phyloP scores from a whole-genome alignment of 2,888 invertebrate species.

The Campopleginae sp. region DNA sequence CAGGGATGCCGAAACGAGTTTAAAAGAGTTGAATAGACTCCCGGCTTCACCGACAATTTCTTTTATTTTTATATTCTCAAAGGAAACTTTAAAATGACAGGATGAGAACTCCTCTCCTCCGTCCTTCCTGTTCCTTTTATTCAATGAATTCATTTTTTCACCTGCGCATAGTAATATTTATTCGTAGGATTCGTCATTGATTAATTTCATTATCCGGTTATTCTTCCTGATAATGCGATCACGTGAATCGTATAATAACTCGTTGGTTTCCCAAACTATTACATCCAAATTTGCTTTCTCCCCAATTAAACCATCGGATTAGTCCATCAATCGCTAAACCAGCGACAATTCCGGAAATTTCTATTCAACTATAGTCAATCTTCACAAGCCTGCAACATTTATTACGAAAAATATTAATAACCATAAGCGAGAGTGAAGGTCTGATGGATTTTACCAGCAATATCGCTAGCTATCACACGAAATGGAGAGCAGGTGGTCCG shows the following conservation, averaged over 20 bases:
- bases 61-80: constrained; percentile 30
- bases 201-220: neutral
- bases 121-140: neutral
- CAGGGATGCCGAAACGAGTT: constrained; percentile 32
- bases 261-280: neutral
- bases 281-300: neutral
- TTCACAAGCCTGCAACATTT: constrained; percentile 6
- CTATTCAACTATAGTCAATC: neutral
- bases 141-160: neutral
- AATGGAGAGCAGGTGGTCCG: constrained; percentile 31
- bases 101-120: neutral
- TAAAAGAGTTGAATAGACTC: constrained; percentile 25
- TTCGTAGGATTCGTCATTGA: neutral
- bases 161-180: neutral
- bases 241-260: too few relatives aligned
- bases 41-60: neutral
- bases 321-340: neutral
- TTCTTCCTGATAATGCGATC: neutral
- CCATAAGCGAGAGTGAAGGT: neutral
- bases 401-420: neutral
- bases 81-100: constrained; percentile 35
- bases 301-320: neutral
- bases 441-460: constrained; percentile 3
- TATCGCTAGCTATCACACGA: constrained; percentile 21
- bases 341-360: neutral